Base-by-base conservation (phyloP, 2,797 vertebrate genomes). In the Sciurus vulgaris region DNA sequence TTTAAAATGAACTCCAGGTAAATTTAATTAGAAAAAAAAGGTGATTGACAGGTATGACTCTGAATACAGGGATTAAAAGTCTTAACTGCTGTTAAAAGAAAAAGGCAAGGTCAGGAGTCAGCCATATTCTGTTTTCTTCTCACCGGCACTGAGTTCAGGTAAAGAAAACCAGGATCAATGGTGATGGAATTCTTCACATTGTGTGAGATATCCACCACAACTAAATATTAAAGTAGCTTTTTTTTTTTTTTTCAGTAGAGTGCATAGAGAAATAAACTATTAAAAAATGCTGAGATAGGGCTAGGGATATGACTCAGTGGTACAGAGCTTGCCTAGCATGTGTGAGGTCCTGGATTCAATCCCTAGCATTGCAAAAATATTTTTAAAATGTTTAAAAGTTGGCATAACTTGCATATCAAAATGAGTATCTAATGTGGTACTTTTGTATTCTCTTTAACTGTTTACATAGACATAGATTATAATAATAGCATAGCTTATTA, bases 1-100 rank as follows among this genome's bases (percentile, higher is more conserved):
- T 95, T 95, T 95, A 96, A 97, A 92, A 95, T 83, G 73, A 93
- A 93, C 72, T 89, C 93, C 95, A 96, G 96, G 96, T 97, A 97
- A 90, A 96, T 97, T 96, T 97, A 98, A 97, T 96, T 97, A 97
- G 94, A 67, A 93, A 85, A 95, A 95, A 86, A 96, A 79, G 78
- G 89, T 96, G 95, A 97, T 96, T 96, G 96, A 87, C 96, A 90
- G 82, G 86, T 88, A 88, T 91, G 70, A 88, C 67, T 76, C 81
- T 95, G 91, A 97, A 96, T 83, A 54, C 81, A 73, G 88, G 91
- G 94, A 97, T 94, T 96, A 90, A 73, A 96, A 89, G 38, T 54
- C 87, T 89, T 65, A 47, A 83, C 22, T 51, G 79, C 83, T 87
- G 59, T 81, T 88, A 63, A 91, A 87, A 96, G 74, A 70, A 93